Evolutionary conservation across 2,797 vertebrate species (phyloP), one percentile per base, ranked within the genome.

Genomic region (Sebastes variabilis): DNA sequence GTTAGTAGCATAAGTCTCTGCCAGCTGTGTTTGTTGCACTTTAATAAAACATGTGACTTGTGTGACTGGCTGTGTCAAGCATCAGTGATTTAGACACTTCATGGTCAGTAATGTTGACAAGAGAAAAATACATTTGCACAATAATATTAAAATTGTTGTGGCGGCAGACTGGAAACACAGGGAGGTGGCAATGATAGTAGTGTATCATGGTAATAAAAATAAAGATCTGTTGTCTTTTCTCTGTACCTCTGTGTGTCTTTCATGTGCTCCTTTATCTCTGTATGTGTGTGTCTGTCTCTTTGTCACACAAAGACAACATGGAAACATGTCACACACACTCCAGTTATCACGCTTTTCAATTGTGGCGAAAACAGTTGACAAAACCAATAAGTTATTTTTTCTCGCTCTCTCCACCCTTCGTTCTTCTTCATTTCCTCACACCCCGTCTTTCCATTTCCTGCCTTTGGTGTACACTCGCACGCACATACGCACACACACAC

Each of bases 311-410:
- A 69, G 3, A 36, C 29, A 69, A 69, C 34, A 64, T 34, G 22
- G 46, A 27, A 6, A 52, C 71, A 13, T n/a, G 36, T 62, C 66
- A 46, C 54, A 64, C 49, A 77, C 1, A 8, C 52, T 16, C n/a
- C 59, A 73, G 9, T 34, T 56, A 72, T 66, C 79, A 42, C 18
- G 3, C 6, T 71, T 67, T 74, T 56, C 56, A 75, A 46, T 64
- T 64, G 72, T 6, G 52, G n/a, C 12, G 3, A 14, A 62, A 76
- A 49, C 24, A 6, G 30, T 30, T 49, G 46, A 69, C 55, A 59
- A 66, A 68, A 76, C 60, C 72, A 68, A 84, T 68, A 65, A 74
- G 54, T 32, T 13, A 25, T 62, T 65, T 65, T 49, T 46, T 78
- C 29, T 67, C 36, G 34, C 32, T 78, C 29, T 67, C 36, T 46